Conservation (phyloP, 1,140 invertebrate genomes). For the Drosophila virilis region DNA sequence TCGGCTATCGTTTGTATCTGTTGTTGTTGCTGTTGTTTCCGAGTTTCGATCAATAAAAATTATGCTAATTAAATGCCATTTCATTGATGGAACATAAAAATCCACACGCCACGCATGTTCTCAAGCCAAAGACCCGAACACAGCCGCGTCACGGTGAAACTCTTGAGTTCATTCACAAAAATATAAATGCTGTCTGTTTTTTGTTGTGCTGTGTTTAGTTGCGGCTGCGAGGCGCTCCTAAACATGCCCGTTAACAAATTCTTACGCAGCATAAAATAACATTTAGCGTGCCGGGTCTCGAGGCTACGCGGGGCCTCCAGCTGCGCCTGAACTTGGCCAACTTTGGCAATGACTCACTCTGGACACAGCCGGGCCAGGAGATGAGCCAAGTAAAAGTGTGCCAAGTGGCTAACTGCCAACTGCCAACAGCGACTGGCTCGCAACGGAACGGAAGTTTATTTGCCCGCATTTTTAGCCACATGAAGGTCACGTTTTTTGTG, state of each 20-base stretch:
- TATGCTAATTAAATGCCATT: slow-evolving; percentile 82
- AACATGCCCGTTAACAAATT: slow-evolving; percentile 79
- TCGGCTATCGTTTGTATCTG: slow-evolving; percentile 32
- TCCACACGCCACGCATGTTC: slow-evolving; percentile 74
- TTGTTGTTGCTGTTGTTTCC: slow-evolving; percentile 44
- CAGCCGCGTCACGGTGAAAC: slow-evolving; percentile 52
- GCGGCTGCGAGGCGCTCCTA: slow-evolving; percentile 43
- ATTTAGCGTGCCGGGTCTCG: slow-evolving; percentile 35
- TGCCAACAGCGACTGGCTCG: slow-evolving; percentile 8
- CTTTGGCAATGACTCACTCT: slow-evolving; percentile 57
- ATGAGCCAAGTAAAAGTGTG: slow-evolving; percentile 72
- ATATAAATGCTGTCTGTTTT: slow-evolving; percentile 52
- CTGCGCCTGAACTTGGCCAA: slow-evolving; percentile 78
- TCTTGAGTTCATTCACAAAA: slow-evolving; percentile 80
- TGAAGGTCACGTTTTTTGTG: slow-evolving; percentile 66
- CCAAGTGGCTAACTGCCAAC: slow-evolving; percentile 47
- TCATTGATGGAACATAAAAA: slow-evolving; percentile 82
- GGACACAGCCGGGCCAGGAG: slow-evolving; percentile 28
- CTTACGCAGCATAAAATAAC: slow-evolving; percentile 66
- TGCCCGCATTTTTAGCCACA: slow-evolving; percentile 72
- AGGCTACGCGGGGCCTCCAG: slow-evolving; percentile 55
- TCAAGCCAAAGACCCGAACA: slow-evolving; percentile 30
- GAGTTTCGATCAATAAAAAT: slow-evolving; percentile 76
- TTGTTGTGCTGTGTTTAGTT: slow-evolving; percentile 43
- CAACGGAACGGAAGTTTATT: slow-evolving; percentile 72